Conservation (phyloP, 2,888 invertebrate genomes). For the Chaitophorus viminalis region DNA sequence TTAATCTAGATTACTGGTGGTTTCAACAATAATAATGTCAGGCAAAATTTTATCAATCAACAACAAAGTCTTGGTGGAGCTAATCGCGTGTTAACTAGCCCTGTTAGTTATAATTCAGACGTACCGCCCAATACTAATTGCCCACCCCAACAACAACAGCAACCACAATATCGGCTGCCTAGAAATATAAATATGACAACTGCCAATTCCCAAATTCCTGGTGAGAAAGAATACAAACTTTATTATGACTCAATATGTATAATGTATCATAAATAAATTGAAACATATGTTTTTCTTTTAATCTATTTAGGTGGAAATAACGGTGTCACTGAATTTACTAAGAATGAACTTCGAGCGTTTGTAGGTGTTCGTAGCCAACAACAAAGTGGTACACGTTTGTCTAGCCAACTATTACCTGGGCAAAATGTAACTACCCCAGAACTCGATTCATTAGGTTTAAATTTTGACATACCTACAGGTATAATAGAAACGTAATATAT, state of each 20-base stretch:
- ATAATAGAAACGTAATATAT: constrained; percentile 64
- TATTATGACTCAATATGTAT: neutral
- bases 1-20: constrained; percentile 39
- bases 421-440: constrained; percentile 72
- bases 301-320: constrained; percentile 69
- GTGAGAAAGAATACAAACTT: constrained; percentile 67
- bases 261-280: neutral
- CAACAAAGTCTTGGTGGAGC: constrained; percentile 4
- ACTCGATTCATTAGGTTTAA: constrained; percentile 77
- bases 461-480: constrained; percentile 77
- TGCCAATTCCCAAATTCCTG: constrained; percentile 73
- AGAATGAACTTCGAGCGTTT: constrained; percentile 88
- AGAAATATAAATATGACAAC: constrained; percentile 70
- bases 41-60: constrained; percentile 58
- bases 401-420: constrained; percentile 66
- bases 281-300: neutral
- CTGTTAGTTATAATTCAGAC: constrained; percentile 45
- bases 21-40: constrained; percentile 32
- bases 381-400: constrained; percentile 68
- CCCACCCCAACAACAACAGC: constrained; percentile 40
- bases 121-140: constrained; percentile 22
- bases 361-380: constrained; percentile 82
- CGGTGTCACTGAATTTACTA: constrained; percentile 82
- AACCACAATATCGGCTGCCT: constrained; percentile 71
- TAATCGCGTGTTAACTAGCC: constrained; percentile 36